Evolutionary conservation across 2,113 vertebrate genomes (phyloP).

Genomic region (Crotalus viridis): DNA sequence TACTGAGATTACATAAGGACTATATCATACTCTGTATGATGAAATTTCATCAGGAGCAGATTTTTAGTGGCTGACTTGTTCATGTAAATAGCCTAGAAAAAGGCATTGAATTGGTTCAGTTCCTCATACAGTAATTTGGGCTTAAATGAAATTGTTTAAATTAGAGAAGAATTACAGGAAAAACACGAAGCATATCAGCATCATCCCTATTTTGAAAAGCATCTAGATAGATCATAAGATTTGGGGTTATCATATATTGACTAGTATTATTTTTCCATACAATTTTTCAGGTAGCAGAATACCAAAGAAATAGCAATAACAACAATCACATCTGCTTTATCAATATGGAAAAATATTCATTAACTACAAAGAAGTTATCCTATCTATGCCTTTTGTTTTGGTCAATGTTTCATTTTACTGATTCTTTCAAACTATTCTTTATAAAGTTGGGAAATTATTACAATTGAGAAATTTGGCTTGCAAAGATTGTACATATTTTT

Average conservation of each 20-base stretch:
- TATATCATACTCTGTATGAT: constrained; percentile 18
- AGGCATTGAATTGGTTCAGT: constrained; percentile 38
- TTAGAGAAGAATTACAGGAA: constrained; percentile 16
- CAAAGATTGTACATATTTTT: background rate
- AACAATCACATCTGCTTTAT: background rate
- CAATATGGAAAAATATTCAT: background rate
- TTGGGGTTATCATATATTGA: background rate
- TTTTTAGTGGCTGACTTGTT: constrained; percentile 36
- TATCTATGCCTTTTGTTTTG: background rate
- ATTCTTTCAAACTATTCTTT: background rate
- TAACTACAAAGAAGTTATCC: background rate
- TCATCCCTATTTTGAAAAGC: background rate
- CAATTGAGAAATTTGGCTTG: background rate
- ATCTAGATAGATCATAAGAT: background rate
- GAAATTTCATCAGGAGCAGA: background rate
- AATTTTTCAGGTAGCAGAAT: background rate
- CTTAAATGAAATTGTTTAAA: constrained; percentile 8
- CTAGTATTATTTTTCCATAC: background rate
- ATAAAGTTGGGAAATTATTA: background rate
- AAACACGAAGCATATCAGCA: background rate
- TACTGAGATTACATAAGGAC: constrained; percentile 37
- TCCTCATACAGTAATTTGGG: constrained; percentile 1
- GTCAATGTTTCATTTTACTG: background rate
- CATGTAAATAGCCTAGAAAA: constrained; percentile 43
- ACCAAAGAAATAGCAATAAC: background rate